A percentile compares a stretch with the other conserved stretches of the same genome.
Evolutionary conservation across 2,888 invertebrate genomes (phyloP).

Genomic region (Physocephala rufipes): DNA sequence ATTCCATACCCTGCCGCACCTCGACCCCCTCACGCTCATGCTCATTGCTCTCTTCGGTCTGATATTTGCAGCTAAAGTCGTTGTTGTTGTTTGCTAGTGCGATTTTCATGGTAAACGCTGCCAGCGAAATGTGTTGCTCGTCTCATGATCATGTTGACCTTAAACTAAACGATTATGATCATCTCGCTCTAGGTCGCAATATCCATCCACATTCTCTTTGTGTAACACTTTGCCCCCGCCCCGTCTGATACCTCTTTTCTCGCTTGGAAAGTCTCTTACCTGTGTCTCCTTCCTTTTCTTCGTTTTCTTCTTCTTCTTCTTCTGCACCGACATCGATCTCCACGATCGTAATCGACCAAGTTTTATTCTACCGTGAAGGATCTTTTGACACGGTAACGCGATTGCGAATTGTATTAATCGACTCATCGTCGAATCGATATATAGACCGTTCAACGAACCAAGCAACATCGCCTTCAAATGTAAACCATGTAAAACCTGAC

Average conservation of each 20-base stretch:
- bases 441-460: not conserved
- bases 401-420: not conserved
- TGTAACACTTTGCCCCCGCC: too few relatives aligned
- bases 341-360: not conserved
- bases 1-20: not conserved
- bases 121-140: slow-evolving; percentile 28
- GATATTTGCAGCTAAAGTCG: not conserved
- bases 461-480: too few relatives aligned
- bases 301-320: not conserved
- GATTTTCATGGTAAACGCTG: slow-evolving; percentile 19
- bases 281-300: not conserved
- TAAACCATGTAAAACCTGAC: too few relatives aligned
- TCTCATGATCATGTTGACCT: slow-evolving; percentile 34
- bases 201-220: not conserved
- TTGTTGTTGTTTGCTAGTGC: slow-evolving; percentile 7
- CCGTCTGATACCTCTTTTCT: too few relatives aligned
- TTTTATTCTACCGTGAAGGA: not conserved
- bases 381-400: slow-evolving; percentile 6
- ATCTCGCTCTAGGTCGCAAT: not conserved
- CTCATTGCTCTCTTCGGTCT: not conserved
- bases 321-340: too few relatives aligned
- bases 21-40: not conserved
- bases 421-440: too few relatives aligned
- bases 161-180: slow-evolving; percentile 29
- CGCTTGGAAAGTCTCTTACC: too few relatives aligned